Conservation (phyloP, 2,888 invertebrate species). For the Heteromurus nitidus region DNA sequence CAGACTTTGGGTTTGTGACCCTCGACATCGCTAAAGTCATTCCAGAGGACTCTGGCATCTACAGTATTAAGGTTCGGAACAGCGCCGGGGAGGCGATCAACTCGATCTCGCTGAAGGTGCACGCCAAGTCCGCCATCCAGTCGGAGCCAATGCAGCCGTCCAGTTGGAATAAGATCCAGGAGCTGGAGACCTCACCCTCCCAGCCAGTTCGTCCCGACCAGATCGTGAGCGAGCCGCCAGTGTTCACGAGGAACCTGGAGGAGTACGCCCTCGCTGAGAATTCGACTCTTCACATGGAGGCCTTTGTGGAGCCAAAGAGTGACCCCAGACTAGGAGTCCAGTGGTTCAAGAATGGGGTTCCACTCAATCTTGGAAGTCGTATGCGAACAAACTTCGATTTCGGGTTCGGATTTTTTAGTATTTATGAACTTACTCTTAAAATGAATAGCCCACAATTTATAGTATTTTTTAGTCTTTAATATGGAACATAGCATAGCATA, state of each 20-base stretch:
- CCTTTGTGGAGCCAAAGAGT: conserved; percentile 91
- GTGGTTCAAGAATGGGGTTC: conserved; percentile 94
- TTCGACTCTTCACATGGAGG: conserved; percentile 90
- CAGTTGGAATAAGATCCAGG: conserved; percentile 92
- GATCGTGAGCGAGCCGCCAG: conserved; percentile 92
- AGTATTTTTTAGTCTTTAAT: too few relatives aligned
- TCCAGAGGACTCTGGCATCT: conserved; percentile 85
- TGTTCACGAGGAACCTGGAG: conserved; percentile 94
- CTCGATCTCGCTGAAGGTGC: conserved; percentile 91
- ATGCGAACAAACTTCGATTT: conserved; percentile 92
- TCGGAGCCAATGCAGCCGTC: conserved; percentile 92
- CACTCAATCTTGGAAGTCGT: conserved; percentile 81
- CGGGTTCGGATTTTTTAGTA: too few relatives aligned
- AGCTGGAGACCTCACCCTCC: conserved; percentile 86
- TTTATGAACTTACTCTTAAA: too few relatives aligned
- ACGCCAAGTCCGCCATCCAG: conserved; percentile 83
- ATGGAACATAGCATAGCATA: too few relatives aligned
- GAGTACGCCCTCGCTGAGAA: conserved; percentile 90
- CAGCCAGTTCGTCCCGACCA: conserved; percentile 80
- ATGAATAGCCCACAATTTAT: too few relatives aligned
- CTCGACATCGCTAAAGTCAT: conserved; percentile 92
- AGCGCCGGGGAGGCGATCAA: conserved; percentile 95
- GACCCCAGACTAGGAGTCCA: conserved; percentile 81
- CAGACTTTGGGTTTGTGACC: conserved; percentile 94
- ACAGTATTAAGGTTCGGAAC: conserved; percentile 89